These are phyloP conservation scores for Platichthys stellatus DNA, from an alignment of 2,113 vertebrate species.

Conservation along the genomic window DNA sequence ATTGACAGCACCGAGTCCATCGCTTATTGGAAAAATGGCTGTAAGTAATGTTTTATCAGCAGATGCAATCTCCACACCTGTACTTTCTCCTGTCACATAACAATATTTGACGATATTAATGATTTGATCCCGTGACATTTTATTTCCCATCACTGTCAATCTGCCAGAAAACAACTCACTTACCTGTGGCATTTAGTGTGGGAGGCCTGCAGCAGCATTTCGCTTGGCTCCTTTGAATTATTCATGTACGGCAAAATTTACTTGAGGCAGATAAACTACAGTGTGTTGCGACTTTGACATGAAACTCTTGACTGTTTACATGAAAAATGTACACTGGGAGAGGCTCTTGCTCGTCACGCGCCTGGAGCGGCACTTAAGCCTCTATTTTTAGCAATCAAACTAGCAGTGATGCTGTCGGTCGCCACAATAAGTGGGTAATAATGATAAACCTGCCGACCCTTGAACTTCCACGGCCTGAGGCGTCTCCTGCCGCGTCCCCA, in stretches of 20 bases:
- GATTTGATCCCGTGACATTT: slow-evolving; percentile 81
- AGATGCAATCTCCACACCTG: slow-evolving; percentile 78
- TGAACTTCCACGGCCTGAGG: slow-evolving; percentile 73
- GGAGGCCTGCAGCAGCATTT: slow-evolving; percentile 53
- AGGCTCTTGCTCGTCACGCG: slow-evolving; percentile 17
- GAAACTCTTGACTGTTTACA: slow-evolving; percentile 48
- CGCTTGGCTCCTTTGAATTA: slow-evolving; percentile 53
- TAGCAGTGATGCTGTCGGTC: slow-evolving; percentile 42
- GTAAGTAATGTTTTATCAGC: slow-evolving; percentile 81
- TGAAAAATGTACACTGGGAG: slow-evolving; percentile 1
- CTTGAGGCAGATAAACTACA: slow-evolving; percentile 44
- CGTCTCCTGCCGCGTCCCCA: slow-evolving; percentile 65
- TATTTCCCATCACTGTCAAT: slow-evolving; percentile 73
- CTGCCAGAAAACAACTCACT: slow-evolving; percentile 65
- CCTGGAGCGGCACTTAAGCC: background rate
- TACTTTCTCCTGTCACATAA: slow-evolving; percentile 78
- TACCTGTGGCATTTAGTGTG: slow-evolving; percentile 77
- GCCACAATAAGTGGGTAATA: slow-evolving; percentile 64
- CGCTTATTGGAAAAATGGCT: slow-evolving; percentile 83
- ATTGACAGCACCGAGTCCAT: slow-evolving; percentile 80
- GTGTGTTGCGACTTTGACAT: slow-evolving; percentile 20
- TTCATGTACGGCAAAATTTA: slow-evolving; percentile 61
- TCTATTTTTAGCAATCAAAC: slow-evolving; percentile 54
- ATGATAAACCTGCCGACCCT: slow-evolving; percentile 75
- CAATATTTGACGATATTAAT: slow-evolving; percentile 79